Evolutionary conservation across 1,140 invertebrate genomes (phyloP), one percentile per base, ranked within the genome.

Genomic region (Zophobas atratus): DNA sequence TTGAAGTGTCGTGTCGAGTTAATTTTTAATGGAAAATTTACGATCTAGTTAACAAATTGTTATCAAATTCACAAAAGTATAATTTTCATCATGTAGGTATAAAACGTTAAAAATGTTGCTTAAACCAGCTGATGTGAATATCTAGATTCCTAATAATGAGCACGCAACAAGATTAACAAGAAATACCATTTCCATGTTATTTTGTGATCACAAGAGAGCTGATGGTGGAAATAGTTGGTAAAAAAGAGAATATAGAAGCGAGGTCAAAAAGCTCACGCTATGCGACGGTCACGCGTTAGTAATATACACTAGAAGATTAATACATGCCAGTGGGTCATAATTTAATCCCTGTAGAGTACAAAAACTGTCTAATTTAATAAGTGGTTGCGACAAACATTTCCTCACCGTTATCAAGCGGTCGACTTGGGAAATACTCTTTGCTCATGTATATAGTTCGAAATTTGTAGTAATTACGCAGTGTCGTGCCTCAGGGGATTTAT

Each of bases 341-440:
- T 72, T 72, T 72, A 39, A 39, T 51, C 51, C 36, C 70, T 53
- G 6, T 2, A 6, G 46, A 72, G 48, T 51, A 72, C 4, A 72
- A 72, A 72, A 72, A 72, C 33, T 35, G 33, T 72, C 70, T 72
- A 72, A 72, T 72, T 72, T 72, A 72, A 72, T 51, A 53, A 72
- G 51, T 51, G 20, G 6, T 6, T 8, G 43, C 36, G 48, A 48
- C 67, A 71, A 34, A 46, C 67, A 49, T 49, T 46, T 71, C 20
- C 38, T 34, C 48, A 34, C 67, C 6, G 20, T 20, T 51, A 51
- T 51, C 49, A 49, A 71, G 48, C 33, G 41, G 41, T 72, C 51
- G 38, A 48, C 49, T 51, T 72, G 60, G 60, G 38, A 43, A 67
- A 43, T 67, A 36, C n/a, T 67, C 60, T 6, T 20, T 20, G 2